Conservation (phyloP, 2,888 invertebrate species). For the Drosophila peninsularis region DNA sequence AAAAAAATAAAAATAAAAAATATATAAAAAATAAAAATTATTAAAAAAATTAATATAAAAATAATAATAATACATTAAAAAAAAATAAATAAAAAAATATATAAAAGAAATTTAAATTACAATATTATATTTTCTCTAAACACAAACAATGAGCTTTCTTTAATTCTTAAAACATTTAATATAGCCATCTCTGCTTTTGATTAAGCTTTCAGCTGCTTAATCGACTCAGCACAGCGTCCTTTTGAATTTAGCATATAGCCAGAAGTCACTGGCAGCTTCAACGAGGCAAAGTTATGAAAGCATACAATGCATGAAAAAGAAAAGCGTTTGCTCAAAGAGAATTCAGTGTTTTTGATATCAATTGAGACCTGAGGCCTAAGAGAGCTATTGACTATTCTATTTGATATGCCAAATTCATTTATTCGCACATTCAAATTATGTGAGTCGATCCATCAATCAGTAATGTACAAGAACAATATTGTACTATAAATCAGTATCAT, state of each 20-base stretch:
- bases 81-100: no score
- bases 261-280: not conserved
- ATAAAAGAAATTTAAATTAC: no score
- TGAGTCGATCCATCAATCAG: not conserved
- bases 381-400: no score
- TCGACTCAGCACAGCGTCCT: not conserved
- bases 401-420: no score
- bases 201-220: not conserved
- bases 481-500: conserved; percentile 2
- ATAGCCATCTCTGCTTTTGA: not conserved
- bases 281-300: not conserved
- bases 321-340: not conserved
- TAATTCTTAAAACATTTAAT: no score
- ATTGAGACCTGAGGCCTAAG: not conserved
- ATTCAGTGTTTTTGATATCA: not conserved
- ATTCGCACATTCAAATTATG: not conserved
- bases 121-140: no score
- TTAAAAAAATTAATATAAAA: no score
- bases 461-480: no score
- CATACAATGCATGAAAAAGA: not conserved
- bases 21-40: no score
- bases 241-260: not conserved
- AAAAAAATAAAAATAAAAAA: no score
- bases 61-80: no score
- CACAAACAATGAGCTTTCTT: no score